Evolutionary conservation across 2,888 invertebrate species (phyloP), one percentile per base, ranked within the genome.

Genomic region (Calameuta pallipes): DNA sequence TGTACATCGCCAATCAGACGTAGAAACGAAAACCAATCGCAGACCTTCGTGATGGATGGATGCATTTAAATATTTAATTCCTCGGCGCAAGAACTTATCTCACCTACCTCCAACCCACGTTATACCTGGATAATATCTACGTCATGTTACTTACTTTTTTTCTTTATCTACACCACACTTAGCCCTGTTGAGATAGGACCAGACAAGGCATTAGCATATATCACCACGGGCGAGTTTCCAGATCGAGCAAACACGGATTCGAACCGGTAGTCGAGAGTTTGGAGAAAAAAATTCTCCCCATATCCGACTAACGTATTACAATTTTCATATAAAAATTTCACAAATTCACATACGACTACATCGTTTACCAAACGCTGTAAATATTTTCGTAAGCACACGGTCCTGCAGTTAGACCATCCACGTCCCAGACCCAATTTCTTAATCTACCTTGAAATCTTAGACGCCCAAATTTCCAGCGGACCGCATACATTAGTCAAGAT

Each of bases 41-140:
- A 9, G 71, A 71, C 31, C 31, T 3, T 12, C 33, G 30, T 71
- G 71, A 71, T 31, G 71, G 71, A 71, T 71, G 71, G 71, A 23
- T 71, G 71, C 71, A 71, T 71, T 31, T 71, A 71, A 71, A 71
- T 71, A 71, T 71, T 71, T 71, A 71, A 71, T 71, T 71, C 31
- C 15, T 33, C 31, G 15, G 12, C 71, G 4, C 31, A 56, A 23
- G 31, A 31, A 71, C 71, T 71, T 71, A 71, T 71, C 71, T 71
- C 71, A 33, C 33, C 70, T 70, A 41, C 41, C 71, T 71, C 31
- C 33, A 33, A 31, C 71, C 71, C 56, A 56, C 56, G 56, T 56
- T 56, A 56, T 56, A 56, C 56, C 56, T 56, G 56, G 56, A 56
- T 56, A 56, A 56, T 56, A 56, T 56, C 23, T 56, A 56, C 23